A percentile compares a stretch with the other conserved stretches of the same genome.
Evolutionary conservation across 1,140 invertebrate genomes (phyloP).

Genomic region (Aphelenchoides avenae): DNA sequence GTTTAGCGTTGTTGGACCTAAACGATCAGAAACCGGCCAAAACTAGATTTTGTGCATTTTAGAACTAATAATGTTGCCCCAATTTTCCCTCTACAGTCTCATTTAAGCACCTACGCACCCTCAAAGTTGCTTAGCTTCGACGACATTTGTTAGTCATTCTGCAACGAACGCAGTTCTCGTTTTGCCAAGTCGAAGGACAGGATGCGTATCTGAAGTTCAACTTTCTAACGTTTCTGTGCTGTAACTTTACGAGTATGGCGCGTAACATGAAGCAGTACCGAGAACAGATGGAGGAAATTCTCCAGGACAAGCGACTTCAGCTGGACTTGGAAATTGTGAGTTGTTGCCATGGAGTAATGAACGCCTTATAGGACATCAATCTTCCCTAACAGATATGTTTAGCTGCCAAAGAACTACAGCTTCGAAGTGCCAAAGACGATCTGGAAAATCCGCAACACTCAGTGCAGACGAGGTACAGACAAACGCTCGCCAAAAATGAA

Average conservation of each 20-base stretch:
- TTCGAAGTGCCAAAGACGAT: constrained; percentile 98
- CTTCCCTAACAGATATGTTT: constrained; percentile 22
- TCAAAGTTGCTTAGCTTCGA: constrained; percentile 3
- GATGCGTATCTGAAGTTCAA: background rate
- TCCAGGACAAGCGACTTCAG: constrained; percentile 17
- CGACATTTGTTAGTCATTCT: background rate
- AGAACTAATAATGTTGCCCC: too few species aligned
- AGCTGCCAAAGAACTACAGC: constrained; percentile 88
- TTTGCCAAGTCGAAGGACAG: background rate
- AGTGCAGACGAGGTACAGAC: constrained; percentile 68
- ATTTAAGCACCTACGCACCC: background rate
- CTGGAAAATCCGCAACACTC: constrained; percentile 80
- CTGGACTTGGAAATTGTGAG: constrained; percentile 26
- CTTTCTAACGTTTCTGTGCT: too few species aligned
- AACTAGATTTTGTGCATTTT: too few species aligned
- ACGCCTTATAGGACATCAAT: background rate
- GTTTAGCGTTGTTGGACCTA: too few species aligned
- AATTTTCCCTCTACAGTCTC: background rate
- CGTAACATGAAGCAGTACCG: constrained; percentile 7
- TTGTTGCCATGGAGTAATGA: constrained; percentile 1
- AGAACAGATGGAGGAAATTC: constrained; percentile 26
- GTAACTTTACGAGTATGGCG: too few species aligned
- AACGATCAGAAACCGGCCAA: too few species aligned
- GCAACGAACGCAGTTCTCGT: background rate
- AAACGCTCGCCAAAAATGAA: too few species aligned